Base-by-base conservation (phyloP, 2,797 vertebrate genomes). In the Muraenolepis orangiensis region DNA sequence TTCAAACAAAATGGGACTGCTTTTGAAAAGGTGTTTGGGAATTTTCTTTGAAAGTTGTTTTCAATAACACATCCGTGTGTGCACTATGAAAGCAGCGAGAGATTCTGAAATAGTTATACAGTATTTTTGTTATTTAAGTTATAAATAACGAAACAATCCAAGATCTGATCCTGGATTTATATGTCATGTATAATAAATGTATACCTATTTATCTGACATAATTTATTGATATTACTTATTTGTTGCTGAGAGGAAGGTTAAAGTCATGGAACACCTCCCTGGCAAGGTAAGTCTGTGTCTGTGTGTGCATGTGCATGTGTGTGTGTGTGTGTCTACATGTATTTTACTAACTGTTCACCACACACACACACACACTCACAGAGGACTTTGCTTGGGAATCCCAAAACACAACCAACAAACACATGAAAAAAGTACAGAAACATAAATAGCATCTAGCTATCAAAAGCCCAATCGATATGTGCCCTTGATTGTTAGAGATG, bases 161-260 rank as follows among this genome's bases (percentile, higher is more conserved):
- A 70, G 77, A 30, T 64, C 8, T 36, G 75, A 81, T 78, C 57
- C 30, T 68, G 34, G 28, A 42, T 71, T 73, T 72, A n/a, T n/a
- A n/a, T n/a, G n/a, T n/a, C n/a, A n/a, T n/a, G n/a, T n/a, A n/a
- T n/a, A n/a, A n/a, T n/a, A n/a, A n/a, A n/a, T n/a, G n/a, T n/a
- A n/a, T n/a, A n/a, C n/a, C n/a, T n/a, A n/a, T n/a, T n/a, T n/a
- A n/a, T n/a, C n/a, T n/a, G n/a, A n/a, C n/a, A n/a, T n/a, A n/a
- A n/a, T n/a, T n/a, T n/a, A n/a, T n/a, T n/a, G n/a, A n/a, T n/a
- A n/a, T n/a, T n/a, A n/a, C n/a, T n/a, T n/a, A 73, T 78, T 76
- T 73, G 69, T 40, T 81, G 74, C 66, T 81, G 66, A 30, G 74
- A 80, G 67, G 38, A 86, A 79, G 74, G 69, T 81, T 76, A 74